Evolutionary conservation across 2,113 vertebrate genomes (phyloP), one percentile per base, ranked within the genome.

Genomic region (Thinocorus orbignyianus): DNA sequence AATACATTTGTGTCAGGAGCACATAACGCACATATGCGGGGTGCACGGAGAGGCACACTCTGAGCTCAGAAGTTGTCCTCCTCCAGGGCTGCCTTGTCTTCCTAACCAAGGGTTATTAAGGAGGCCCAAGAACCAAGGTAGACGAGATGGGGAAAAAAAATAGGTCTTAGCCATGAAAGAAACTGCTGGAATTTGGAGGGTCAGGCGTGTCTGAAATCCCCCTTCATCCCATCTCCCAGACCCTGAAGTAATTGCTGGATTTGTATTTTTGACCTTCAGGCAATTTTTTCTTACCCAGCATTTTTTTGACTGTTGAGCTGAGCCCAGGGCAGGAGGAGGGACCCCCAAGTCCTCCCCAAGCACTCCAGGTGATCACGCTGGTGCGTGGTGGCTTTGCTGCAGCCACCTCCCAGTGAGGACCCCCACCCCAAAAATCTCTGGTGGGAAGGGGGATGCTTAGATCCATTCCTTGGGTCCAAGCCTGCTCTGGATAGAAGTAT

Each of bases 161-260:
- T 5, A 9, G 24, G 16, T 69, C 74, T 94, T 52, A 20, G 52
- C 55, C 57, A 18, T 48, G 44, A 86, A 86, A 90, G 52, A 25
- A 52, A 7, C 13, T 33, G 60, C 41, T 69, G 26, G 51, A 37
- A 20, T 87, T 55, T 49, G 78, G 60, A 94, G 88, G 82, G 39
- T 87, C 66, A 19, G 51, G 55, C 6, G 2, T 18, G 39, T 39
- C 77, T 72, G 82, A 94, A 82, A 48, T 28, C 48, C 41, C 72
- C 0, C 0, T 51, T 81, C n/a, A 41, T 71, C 2, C 0, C 9
- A 13, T 39, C 6, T 66, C 86, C 77, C 88, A 81, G 64, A 44
- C 30, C 30, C 46, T 39, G 46, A 85, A 57, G 35, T n/a, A 17
- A 58, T 69, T 13, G 7, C 66, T 51, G 19, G 23, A 37, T 95